phyloP scores from a whole-genome alignment of 2,888 invertebrate species.

The Temnothorax ravouxi region DNA sequence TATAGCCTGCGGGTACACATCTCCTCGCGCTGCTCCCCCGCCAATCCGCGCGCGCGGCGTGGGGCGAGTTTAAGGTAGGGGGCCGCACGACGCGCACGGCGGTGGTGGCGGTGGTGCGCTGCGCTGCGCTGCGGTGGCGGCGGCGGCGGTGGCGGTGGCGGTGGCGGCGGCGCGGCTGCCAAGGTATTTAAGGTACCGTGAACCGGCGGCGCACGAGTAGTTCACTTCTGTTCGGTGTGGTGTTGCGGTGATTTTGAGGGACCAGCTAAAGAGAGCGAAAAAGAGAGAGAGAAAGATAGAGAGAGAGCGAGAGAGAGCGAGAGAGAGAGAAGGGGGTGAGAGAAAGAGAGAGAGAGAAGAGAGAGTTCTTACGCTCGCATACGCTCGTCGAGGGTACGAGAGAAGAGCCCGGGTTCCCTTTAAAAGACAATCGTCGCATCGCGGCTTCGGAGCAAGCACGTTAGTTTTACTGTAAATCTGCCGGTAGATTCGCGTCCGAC shows the following conservation, averaged over 20 bases:
- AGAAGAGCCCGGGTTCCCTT: constrained; percentile 39
- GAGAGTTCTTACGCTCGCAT: constrained; percentile 59
- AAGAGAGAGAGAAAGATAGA: constrained; percentile 55
- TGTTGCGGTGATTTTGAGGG: constrained; percentile 81
- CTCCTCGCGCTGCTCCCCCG: constrained; percentile 81
- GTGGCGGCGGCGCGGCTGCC: constrained; percentile 86
- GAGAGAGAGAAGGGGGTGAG: constrained; percentile 48
- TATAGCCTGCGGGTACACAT: constrained; percentile 77
- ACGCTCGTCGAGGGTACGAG: constrained; percentile 57
- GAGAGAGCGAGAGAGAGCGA: constrained; percentile 41
- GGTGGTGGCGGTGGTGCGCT: constrained; percentile 69
- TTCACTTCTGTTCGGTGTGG: constrained; percentile 88
- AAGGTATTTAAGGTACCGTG: constrained; percentile 89
- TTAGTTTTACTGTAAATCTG: constrained; percentile 22
- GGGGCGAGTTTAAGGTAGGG: constrained; percentile 87
- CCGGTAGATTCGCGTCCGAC: constrained; percentile 26
- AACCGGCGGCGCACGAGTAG: constrained; percentile 89
- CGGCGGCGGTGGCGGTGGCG: constrained; percentile 55
- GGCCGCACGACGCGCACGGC: constrained; percentile 84
- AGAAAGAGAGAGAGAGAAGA: constrained; percentile 45
- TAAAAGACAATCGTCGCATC: constrained; percentile 46
- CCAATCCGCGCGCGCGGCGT: constrained; percentile 81
- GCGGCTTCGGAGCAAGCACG: constrained; percentile 38
- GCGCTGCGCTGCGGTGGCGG: constrained; percentile 63
- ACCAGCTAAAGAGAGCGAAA: constrained; percentile 66